Base-by-base conservation (phyloP, 1,140 invertebrate genomes). In the Pinna nobilis region DNA sequence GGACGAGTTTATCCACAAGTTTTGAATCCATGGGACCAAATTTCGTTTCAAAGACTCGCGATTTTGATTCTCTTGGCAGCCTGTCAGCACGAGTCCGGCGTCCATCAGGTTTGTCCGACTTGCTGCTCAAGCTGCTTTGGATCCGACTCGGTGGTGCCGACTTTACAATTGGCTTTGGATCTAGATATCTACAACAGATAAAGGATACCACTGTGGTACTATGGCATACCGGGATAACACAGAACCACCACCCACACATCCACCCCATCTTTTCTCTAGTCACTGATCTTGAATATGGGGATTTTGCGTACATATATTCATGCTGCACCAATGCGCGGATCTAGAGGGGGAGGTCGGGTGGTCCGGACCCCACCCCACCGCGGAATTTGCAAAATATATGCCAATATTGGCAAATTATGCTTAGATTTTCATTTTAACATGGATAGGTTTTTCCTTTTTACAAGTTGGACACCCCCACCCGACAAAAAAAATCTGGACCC, bases 21-120 rank as follows among this genome's bases (percentile, higher is more conserved):
- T 70, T 33, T 15, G 70, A 73, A 50, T 79, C 77, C 77, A 79
- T 79, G 11, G 51, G 39, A 4, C 77, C 77, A 57, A 76, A 79
- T 25, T 79, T 79, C 0, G 77, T 76, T 1, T 74, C 35, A 35
- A 67, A 65, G 3, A 74, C 70, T 28, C 28, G 37, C 7, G 23
- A 41, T 23, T 28, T 64, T 39, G 25, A 20, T 15, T 15, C 57
- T 25, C 44, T 66, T 13, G 25, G 15, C 41, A 28, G 13, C 13
- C 15, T 32, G 15, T 69, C 30, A 55, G n/a, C 9, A 30, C 35
- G 44, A 37, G 25, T 33, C 41, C 32, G 50, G 25, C 47, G 23
- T 33, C 41, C 20, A 15, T 33, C 25, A n/a, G 39, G 44, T 30
- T 47, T 64, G 0, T n/a, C 35, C 28, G 32, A 32, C 4, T 51